Evolutionary conservation across 2,888 invertebrate genomes (phyloP).

Genomic region (Leucozona laternaria): DNA sequence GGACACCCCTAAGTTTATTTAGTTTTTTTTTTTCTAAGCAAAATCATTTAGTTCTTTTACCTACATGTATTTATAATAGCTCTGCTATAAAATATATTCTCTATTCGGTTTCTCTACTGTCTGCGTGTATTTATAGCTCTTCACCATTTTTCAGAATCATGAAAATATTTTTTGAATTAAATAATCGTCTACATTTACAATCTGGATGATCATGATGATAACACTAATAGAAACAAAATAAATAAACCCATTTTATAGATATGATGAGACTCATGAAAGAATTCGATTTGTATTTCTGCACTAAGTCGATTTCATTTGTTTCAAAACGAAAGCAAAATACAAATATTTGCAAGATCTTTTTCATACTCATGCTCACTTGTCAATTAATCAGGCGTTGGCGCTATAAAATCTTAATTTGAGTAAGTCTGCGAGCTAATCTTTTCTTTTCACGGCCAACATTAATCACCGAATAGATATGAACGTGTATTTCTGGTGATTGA

Average conservation of each 20-base stretch:
- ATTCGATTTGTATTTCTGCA: not conserved
- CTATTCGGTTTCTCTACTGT: not conserved
- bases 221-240: constrained; percentile 5
- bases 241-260: not conserved
- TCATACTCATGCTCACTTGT: not conserved
- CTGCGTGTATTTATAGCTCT: constrained; percentile 42
- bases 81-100: not conserved
- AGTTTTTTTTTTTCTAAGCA: not conserved
- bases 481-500: not conserved
- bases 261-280: not conserved
- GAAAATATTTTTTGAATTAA: constrained; percentile 53
- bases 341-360: not conserved
- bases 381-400: not conserved
- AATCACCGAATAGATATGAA: constrained; percentile 1
- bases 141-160: constrained; percentile 38
- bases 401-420: constrained; percentile 11
- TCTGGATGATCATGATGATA: constrained; percentile 28
- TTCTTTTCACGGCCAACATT: constrained; percentile 28
- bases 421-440: not conserved
- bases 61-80: too few species aligned
- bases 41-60: not conserved
- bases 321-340: not conserved
- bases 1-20: not conserved
- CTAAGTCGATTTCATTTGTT: not conserved
- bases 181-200: constrained; percentile 31